Conservation (phyloP, 2,797 vertebrate species). For the Crax fasciolata region DNA sequence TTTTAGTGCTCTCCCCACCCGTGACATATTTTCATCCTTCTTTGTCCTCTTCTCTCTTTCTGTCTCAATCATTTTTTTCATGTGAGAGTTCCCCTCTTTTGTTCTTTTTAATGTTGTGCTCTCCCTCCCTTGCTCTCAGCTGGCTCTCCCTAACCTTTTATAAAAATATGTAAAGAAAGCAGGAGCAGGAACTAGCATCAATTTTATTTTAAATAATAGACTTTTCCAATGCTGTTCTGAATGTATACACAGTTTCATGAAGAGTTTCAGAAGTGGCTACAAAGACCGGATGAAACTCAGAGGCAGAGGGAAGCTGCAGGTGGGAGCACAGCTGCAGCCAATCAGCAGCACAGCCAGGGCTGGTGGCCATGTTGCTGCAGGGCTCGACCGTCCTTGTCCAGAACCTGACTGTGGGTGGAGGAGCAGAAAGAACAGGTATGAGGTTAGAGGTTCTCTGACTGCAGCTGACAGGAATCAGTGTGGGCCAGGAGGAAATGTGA, state of each 20-base stretch:
- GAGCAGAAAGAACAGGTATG: not conserved
- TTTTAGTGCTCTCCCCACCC: not conserved
- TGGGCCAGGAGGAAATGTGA: not conserved
- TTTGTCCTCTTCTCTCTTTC: not conserved
- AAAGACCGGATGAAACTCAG: not conserved
- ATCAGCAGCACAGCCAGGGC: not conserved
- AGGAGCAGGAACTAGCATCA: not conserved
- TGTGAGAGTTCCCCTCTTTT: not conserved
- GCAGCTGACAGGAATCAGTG: not conserved
- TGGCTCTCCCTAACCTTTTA: not conserved
- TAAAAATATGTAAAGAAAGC: not conserved
- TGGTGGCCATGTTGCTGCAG: not conserved
- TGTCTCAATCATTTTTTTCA: not conserved
- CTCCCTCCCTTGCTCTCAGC: not conserved
- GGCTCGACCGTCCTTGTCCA: not conserved
- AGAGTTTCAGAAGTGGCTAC: not conserved
- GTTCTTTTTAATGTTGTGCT: not conserved
- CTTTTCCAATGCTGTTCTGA: not conserved
- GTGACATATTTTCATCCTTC: not conserved
- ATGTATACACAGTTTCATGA: not conserved
- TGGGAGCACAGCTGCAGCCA: accelerated
- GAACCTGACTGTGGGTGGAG: not conserved
- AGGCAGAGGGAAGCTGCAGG: not conserved
- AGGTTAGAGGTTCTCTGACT: not conserved
- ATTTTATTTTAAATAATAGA: not conserved